Evolutionary conservation across 1,140 invertebrate species (phyloP), one percentile per base, ranked within the genome.

Genomic region (Macrostomum lignano): DNA sequence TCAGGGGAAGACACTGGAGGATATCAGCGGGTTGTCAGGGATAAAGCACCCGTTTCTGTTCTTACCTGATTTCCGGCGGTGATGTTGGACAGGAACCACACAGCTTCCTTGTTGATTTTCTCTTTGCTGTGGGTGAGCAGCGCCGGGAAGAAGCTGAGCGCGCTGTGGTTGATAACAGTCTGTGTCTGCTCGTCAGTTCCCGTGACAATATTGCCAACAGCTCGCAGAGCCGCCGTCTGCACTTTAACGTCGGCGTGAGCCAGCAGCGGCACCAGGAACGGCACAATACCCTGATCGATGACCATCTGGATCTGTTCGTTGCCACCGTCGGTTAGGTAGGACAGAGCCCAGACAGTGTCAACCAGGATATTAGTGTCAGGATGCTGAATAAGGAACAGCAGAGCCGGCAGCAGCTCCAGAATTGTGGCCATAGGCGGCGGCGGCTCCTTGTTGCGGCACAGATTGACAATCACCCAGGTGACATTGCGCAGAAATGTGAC

Each of bases 281-380:
- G 77, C 29, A 96, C 81, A 25, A 91, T 75, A 26, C 73, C 74
- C 40, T 75, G 81, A 44, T 94, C 84, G 41, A 96, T 86, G 1
- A 96, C 84, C 72, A 93, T 74, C 60, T 93, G 84, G 47, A 98
- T 96, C 60, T 94, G 84, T 40, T 88, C 78, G 54, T 94, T 94
- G 14, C 88, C 88, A 37, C 78, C 79, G 49, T 94, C 86, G 28
- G 88, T 96, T 44, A 98, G 58, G 62, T 98, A 98, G 47, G 86
- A 94, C 38, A 98, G 67, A 17, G 88, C 86, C 91, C 88, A 98
- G 23, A 96, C 79, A 30, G 88, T 93, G 53, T 98, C 88, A 31
- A 96, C 81, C 45, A 96, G 64, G 10, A 82, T 75, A 65, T 82
- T 91, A 30, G 74, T 73, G 62, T 96, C 88, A 40, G 67, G 70